A percentile compares a stretch with the other conserved stretches of the same genome.
Conservation (phyloP, 2,797 vertebrate genomes). For the Ambastaia sidthimunki region DNA sequence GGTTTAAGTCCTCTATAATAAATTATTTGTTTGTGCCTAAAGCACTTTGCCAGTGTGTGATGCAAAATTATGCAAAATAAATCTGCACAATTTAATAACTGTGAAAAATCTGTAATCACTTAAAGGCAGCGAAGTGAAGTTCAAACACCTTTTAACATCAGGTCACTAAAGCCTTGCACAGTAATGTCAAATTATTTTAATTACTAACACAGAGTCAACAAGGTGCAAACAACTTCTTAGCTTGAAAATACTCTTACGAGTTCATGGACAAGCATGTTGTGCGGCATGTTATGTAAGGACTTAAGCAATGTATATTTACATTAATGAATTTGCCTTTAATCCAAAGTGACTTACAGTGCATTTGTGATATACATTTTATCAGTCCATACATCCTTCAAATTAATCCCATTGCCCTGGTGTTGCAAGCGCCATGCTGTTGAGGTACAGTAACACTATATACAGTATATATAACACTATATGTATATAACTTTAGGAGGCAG, state of each 20-base stretch:
- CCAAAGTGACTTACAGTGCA: too few relatives aligned
- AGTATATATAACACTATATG: too few relatives aligned
- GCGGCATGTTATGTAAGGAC: too few relatives aligned
- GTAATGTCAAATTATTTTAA: background rate
- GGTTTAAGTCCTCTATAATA: conserved; percentile 6
- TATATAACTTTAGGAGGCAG: background rate
- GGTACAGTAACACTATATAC: too few relatives aligned
- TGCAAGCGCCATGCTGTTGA: too few relatives aligned
- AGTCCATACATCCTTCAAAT: too few relatives aligned
- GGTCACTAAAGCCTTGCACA: background rate
- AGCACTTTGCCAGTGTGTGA: background rate
- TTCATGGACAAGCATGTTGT: too few relatives aligned
- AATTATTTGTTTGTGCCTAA: conserved; percentile 45
- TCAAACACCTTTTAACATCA: conserved; percentile 6
- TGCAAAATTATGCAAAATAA: conserved; percentile 20
- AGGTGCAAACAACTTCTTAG: too few relatives aligned
- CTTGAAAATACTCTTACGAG: too few relatives aligned
- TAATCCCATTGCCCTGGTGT: too few relatives aligned
- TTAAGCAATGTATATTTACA: too few relatives aligned
- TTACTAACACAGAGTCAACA: background rate
- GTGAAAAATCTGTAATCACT: conserved; percentile 29
- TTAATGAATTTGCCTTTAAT: too few relatives aligned
- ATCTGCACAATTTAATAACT: conserved; percentile 28
- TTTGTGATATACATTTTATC: background rate
- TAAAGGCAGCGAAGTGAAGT: conserved; percentile 12